phyloP scores from a whole-genome alignment of 2,113 vertebrate species.

The Dendrocopos noguchii region DNA sequence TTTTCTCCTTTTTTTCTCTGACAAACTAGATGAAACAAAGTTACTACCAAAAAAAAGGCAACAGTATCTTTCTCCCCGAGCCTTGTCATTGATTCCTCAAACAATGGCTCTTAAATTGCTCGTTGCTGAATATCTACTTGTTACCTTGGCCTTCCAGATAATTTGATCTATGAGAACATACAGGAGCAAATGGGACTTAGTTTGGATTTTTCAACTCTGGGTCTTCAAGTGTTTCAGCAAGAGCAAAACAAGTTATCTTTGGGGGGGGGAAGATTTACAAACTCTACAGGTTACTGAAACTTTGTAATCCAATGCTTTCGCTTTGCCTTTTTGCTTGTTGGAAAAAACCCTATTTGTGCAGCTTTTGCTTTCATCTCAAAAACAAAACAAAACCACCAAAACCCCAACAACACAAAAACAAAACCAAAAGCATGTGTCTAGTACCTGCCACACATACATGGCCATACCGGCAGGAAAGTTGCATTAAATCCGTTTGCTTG shows the following conservation, averaged over 20 bases:
- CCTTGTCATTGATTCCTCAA: not conserved
- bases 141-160: not conserved
- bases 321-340: not conserved
- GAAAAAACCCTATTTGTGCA: not conserved
- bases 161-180: not conserved
- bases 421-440: not conserved
- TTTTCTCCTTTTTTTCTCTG: not conserved
- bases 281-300: not conserved
- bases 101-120: not conserved
- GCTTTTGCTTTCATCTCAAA: conserved; percentile 11
- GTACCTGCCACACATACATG: not conserved
- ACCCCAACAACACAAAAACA: too few species aligned
- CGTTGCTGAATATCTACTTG: not conserved
- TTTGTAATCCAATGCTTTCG: not conserved
- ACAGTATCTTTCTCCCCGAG: not conserved
- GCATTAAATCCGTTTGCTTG: not conserved
- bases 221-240: not conserved
- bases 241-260: not conserved
- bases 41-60: not conserved
- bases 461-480: not conserved
- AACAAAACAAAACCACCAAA: not conserved
- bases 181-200: not conserved
- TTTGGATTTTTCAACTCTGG: not conserved
- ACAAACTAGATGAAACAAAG: not conserved
- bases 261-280: not conserved